phyloP scores from a whole-genome alignment of 2,113 vertebrate genomes.

The Aldabrachelys gigantea region DNA sequence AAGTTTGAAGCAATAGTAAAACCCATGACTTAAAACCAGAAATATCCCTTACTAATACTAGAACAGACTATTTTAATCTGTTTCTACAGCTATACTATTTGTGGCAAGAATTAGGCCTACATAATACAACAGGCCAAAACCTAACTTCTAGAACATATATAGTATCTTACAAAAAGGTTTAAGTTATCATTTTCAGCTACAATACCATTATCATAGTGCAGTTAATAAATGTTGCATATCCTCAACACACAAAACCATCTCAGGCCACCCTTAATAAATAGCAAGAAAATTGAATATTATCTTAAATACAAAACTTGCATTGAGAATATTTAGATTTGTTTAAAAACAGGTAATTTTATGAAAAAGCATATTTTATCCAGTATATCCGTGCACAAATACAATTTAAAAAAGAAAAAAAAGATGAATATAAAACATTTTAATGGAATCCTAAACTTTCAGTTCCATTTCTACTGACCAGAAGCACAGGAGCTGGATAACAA shows the following conservation, averaged over 20 bases:
- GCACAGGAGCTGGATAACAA: constrained; percentile 54
- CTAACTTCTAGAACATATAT: constrained; percentile 73
- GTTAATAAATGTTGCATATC: constrained; percentile 80
- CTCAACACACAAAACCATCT: constrained; percentile 74
- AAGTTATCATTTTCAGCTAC: constrained; percentile 78
- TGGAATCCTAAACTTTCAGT: constrained; percentile 22
- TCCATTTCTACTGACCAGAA: constrained; percentile 65
- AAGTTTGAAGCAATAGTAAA: constrained; percentile 70
- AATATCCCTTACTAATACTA: constrained; percentile 97
- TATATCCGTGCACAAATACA: constrained; percentile 76
- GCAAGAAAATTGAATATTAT: constrained; percentile 78
- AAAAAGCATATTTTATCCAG: constrained; percentile 77
- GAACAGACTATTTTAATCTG: constrained; percentile 86
- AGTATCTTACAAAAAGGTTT: constrained; percentile 72
- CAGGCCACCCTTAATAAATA: constrained; percentile 83
- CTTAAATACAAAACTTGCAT: constrained; percentile 84
- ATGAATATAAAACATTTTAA: constrained; percentile 59
- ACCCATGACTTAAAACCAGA: constrained; percentile 83
- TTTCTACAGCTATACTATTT: constrained; percentile 87
- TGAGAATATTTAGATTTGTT: constrained; percentile 84
- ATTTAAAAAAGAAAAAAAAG: constrained; percentile 40
- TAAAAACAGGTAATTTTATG: constrained; percentile 80
- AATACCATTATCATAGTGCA: constrained; percentile 81
- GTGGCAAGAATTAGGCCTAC: constrained; percentile 80
- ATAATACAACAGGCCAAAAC: constrained; percentile 70